Conservation (phyloP, 2,113 vertebrate species). For the Procapra przewalskii region DNA sequence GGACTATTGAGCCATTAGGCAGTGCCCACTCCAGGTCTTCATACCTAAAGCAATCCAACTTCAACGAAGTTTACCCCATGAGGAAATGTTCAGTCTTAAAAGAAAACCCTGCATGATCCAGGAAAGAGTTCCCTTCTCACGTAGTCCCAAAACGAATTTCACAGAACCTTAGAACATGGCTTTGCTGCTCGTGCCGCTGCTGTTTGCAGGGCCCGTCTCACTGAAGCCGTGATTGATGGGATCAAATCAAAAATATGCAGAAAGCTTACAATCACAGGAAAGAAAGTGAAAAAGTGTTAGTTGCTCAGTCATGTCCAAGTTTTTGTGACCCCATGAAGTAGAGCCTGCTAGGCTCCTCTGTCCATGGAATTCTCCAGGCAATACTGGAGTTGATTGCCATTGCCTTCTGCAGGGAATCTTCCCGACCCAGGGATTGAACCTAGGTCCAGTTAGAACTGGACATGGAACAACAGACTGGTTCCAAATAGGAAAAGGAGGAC, state of each 20-base stretch:
- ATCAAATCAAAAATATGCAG: neutral
- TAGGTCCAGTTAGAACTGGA: neutral
- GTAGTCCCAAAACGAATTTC: neutral
- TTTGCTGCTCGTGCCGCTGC: neutral
- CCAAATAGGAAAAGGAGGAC: no score
- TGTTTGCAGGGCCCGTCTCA: neutral
- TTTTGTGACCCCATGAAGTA: neutral
- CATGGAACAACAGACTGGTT: no score
- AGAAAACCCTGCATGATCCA: neutral
- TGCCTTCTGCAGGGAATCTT: neutral
- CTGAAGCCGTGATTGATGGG: neutral
- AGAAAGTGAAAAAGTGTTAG: neutral
- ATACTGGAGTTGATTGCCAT: neutral
- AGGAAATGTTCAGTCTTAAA: neutral
- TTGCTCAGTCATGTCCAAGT: neutral
- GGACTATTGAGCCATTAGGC: neutral
- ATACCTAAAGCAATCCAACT: neutral
- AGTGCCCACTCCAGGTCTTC: neutral
- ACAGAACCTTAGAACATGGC: neutral
- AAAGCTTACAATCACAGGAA: constrained; percentile 15
- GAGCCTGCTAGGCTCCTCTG: neutral
- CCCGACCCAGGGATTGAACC: accelerated
- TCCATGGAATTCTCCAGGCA: neutral
- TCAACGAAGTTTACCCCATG: neutral
- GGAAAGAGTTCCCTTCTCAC: neutral